Evolutionary conservation across 2,113 vertebrate genomes (phyloP).

Genomic region (Castor canadensis): DNA sequence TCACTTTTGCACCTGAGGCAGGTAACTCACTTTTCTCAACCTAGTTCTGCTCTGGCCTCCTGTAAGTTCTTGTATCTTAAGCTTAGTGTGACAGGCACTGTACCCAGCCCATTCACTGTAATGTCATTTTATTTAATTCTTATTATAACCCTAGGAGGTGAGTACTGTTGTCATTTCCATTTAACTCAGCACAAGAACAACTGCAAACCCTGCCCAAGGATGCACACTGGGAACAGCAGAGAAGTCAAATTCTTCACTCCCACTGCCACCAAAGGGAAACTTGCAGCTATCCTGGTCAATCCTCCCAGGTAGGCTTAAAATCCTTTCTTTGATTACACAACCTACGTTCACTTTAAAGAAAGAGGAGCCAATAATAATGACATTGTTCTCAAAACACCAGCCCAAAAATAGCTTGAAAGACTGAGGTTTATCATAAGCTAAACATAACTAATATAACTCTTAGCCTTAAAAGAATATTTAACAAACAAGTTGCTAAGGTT

Average conservation of each 20-base stretch:
- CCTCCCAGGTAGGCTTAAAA: not conserved
- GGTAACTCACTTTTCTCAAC: not conserved
- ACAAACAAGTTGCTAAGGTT: slow-evolving; percentile 19
- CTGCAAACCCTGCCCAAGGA: not conserved
- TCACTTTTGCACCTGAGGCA: not conserved
- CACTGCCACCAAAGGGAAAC: not conserved
- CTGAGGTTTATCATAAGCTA: not conserved
- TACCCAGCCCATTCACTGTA: not conserved
- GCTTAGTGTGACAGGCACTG: not conserved
- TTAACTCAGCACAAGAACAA: not conserved
- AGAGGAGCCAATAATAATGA: not conserved
- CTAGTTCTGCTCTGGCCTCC: too few species aligned
- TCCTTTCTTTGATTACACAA: not conserved
- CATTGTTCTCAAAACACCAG: not conserved
- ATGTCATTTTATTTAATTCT: not conserved
- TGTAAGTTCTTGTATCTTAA: not conserved
- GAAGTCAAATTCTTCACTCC: not conserved
- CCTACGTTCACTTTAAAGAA: not conserved
- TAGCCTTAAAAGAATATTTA: slow-evolving; percentile 21
- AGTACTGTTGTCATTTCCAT: not conserved
- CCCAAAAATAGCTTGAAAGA: not conserved
- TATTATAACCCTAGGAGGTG: not conserved
- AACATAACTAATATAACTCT: not conserved
- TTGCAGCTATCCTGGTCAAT: not conserved
- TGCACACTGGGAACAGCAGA: not conserved